Percentiles rank a stretch among this genome's conserved stretches.
These are phyloP conservation scores for Fukomys damarensis DNA, from an alignment of 2,113 vertebrate genomes.

Conservation along the genomic window DNA sequence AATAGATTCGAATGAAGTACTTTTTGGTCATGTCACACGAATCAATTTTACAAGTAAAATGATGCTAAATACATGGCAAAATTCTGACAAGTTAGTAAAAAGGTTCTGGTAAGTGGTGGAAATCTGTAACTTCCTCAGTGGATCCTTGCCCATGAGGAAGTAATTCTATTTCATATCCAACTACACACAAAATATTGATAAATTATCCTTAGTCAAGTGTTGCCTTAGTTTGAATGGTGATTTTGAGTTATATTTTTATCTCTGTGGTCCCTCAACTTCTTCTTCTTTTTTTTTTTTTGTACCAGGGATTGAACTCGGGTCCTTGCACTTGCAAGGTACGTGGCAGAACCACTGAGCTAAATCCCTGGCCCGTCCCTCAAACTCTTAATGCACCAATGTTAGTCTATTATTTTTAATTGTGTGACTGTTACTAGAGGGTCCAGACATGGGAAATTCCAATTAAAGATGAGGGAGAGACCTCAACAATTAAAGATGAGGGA, in stretches of 20 bases:
- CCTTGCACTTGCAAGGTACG: too few relatives aligned
- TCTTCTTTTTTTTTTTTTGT: too few relatives aligned
- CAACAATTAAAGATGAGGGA: background rate
- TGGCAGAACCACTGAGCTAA: too few relatives aligned
- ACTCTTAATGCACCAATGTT: background rate
- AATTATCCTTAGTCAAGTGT: background rate
- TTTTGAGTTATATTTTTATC: slow-evolving; percentile 2
- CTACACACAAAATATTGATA: background rate
- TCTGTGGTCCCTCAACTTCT: background rate
- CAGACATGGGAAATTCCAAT: background rate
- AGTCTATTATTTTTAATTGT: slow-evolving; percentile 23
- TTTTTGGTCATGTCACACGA: slow-evolving; percentile 21
- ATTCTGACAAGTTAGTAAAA: background rate
- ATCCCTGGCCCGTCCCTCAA: too few relatives aligned
- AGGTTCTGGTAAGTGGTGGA: background rate
- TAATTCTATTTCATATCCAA: background rate
- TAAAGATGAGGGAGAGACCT: background rate
- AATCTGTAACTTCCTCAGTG: slow-evolving; percentile 46
- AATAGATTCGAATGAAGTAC: background rate
- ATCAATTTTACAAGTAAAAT: background rate
- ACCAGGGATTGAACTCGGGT: too few relatives aligned
- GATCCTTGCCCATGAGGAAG: background rate
- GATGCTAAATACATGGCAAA: background rate
- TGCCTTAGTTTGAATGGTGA: slow-evolving; percentile 40
- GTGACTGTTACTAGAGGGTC: background rate